Percentiles rank a stretch among this genome's conserved stretches.
These are phyloP conservation scores for Morpho deidamia DNA, from an alignment of 2,888 invertebrate species.

Conservation along the genomic window DNA sequence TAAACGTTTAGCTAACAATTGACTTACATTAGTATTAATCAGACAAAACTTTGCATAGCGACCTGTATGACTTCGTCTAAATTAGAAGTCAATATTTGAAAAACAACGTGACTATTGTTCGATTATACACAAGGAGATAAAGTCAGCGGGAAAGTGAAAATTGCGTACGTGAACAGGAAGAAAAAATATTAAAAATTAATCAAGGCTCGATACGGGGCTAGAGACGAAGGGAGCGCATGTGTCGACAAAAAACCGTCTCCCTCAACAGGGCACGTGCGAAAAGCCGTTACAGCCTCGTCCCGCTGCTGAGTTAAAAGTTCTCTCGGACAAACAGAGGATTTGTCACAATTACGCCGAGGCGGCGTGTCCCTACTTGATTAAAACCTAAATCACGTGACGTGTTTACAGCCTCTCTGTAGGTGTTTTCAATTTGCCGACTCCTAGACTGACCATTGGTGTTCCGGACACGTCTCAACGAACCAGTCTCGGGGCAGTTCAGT, in stretches of 20 bases:
- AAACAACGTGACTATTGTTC: not conserved
- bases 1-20: conserved; percentile 58
- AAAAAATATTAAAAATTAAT: conserved; percentile 79
- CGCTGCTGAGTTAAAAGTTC: conserved; percentile 73
- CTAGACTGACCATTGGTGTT: conserved; percentile 70
- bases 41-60: conserved; percentile 45
- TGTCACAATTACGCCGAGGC: conserved; percentile 76
- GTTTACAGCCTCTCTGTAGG: conserved; percentile 76
- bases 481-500: conserved; percentile 68
- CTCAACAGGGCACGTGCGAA: conserved; percentile 68
- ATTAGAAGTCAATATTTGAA: conserved; percentile 26
- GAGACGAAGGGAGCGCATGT: conserved; percentile 64
- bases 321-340: conserved; percentile 78
- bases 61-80: conserved; percentile 29
- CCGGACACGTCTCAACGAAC: conserved; percentile 71
- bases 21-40: conserved; percentile 53
- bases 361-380: conserved; percentile 77
- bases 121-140: conserved; percentile 21
- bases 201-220: conserved; percentile 48
- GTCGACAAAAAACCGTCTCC: conserved; percentile 75
- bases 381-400: conserved; percentile 79
- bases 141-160: conserved; percentile 71
- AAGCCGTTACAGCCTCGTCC: conserved; percentile 66
- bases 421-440: conserved; percentile 77
- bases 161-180: conserved; percentile 76